A percentile compares a stretch with the other conserved stretches of the same genome.
These are phyloP conservation scores for Leptonema lineaticorne DNA, from an alignment of 1,140 invertebrate species.

Conservation along the genomic window DNA sequence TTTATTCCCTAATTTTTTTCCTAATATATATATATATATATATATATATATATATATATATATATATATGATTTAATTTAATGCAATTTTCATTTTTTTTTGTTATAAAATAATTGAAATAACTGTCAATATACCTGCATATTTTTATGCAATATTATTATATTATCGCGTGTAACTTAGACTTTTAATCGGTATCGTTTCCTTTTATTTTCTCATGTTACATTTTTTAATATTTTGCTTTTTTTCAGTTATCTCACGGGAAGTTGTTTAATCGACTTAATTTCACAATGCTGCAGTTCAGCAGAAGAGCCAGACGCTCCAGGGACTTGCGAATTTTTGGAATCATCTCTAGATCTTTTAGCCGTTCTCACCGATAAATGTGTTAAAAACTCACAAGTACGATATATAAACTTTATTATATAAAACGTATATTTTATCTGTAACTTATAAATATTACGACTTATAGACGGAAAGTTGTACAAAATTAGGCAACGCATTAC, in stretches of 20 bases:
- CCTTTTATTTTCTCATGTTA: neutral
- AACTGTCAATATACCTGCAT: neutral
- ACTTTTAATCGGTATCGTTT: neutral
- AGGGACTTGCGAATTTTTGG: slow-evolving; percentile 50
- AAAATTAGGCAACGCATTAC: slow-evolving; percentile 18
- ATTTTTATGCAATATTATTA: neutral
- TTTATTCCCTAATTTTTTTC: neutral
- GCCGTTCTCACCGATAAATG: slow-evolving; percentile 31
- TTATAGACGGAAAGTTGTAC: slow-evolving; percentile 30
- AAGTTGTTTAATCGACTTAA: slow-evolving; percentile 51
- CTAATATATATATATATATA: neutral
- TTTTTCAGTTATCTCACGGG: slow-evolving; percentile 52
- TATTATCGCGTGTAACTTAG: neutral
- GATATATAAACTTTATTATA: neutral
- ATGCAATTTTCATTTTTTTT: slow-evolving; percentile 9
- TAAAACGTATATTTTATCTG: neutral
- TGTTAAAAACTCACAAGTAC: slow-evolving; percentile 35
- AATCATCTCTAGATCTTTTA: slow-evolving; percentile 33
- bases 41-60: too few relatives aligned
- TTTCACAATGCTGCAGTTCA: slow-evolving; percentile 49
- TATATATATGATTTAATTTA: too few relatives aligned
- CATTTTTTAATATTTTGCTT: slow-evolving; percentile 21
- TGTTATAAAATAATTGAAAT: slow-evolving; percentile 1
- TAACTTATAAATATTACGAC: neutral
- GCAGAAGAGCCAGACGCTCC: slow-evolving; percentile 52